These are phyloP conservation scores for Brachypodius melanocephalos DNA, from an alignment of 2,113 vertebrate species.

Conservation along the genomic window DNA sequence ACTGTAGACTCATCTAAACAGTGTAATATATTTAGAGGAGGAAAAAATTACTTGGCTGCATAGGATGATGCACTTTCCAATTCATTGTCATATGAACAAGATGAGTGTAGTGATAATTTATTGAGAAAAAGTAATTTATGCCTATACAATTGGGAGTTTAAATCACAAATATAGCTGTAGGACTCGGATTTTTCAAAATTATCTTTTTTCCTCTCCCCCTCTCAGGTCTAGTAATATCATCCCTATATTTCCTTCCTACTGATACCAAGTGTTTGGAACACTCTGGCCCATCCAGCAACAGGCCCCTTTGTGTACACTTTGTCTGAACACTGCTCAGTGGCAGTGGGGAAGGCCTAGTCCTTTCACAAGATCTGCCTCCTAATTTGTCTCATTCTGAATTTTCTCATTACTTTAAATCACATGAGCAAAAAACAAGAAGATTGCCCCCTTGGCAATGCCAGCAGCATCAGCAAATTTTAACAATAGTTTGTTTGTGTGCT, in stretches of 20 bases:
- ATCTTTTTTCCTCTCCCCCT: neutral
- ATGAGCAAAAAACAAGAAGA: conserved; percentile 22
- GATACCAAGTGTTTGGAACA: neutral
- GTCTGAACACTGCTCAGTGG: neutral
- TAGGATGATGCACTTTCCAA: neutral
- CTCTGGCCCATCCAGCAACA: neutral
- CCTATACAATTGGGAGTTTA: neutral
- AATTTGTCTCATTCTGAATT: neutral
- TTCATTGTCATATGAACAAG: neutral
- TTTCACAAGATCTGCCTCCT: neutral
- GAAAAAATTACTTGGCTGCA: neutral
- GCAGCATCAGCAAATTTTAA: conserved; percentile 53
- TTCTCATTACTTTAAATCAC: conserved; percentile 46
- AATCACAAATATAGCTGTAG: neutral
- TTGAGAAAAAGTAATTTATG: neutral
- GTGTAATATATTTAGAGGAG: neutral
- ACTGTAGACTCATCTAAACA: neutral
- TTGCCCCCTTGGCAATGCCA: conserved; percentile 11
- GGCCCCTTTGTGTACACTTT: neutral
- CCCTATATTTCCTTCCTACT: neutral
- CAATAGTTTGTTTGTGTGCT: conserved; percentile 53
- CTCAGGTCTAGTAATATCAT: neutral
- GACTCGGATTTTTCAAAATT: neutral
- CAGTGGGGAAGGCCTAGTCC: neutral
- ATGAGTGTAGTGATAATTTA: neutral